phyloP scores from a whole-genome alignment of 2,797 vertebrate species.

The Staurois parvus region DNA sequence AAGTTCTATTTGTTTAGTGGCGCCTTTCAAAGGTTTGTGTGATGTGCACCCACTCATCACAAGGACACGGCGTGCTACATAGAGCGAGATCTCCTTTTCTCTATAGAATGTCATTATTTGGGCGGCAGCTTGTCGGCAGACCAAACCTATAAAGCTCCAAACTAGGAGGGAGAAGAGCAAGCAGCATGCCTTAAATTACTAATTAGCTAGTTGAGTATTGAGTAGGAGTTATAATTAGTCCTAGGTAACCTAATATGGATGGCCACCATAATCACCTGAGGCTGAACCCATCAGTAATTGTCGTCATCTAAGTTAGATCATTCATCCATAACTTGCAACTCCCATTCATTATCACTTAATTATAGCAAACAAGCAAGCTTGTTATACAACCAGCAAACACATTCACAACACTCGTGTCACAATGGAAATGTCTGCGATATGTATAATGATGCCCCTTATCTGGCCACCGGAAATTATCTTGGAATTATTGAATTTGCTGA shows the following conservation, averaged over 20 bases:
- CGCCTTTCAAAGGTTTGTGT: slow-evolving; percentile 27
- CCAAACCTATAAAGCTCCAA: slow-evolving; percentile 1
- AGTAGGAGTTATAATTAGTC: slow-evolving; percentile 56
- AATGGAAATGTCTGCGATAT: slow-evolving; percentile 40
- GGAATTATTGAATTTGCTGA: slow-evolving; percentile 45
- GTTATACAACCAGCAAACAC: slow-evolving; percentile 57
- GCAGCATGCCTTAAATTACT: slow-evolving; percentile 50
- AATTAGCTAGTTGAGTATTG: slow-evolving; percentile 52
- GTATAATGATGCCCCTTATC: slow-evolving; percentile 48
- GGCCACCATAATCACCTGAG: slow-evolving; percentile 57
- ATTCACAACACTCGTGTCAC: slow-evolving; percentile 43
- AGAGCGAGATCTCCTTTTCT: slow-evolving; percentile 18
- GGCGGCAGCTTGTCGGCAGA: slow-evolving; percentile 13
- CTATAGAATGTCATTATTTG: slow-evolving; percentile 39
- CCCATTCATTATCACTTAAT: slow-evolving; percentile 63
- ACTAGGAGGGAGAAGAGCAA: slow-evolving; percentile 12
- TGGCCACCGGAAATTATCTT: slow-evolving; percentile 48
- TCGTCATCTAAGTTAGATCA: slow-evolving; percentile 59
- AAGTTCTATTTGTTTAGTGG: slow-evolving; percentile 45
- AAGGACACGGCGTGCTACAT: slow-evolving; percentile 17
- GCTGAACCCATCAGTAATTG: slow-evolving; percentile 58
- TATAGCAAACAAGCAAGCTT: slow-evolving; percentile 61
- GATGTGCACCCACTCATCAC: slow-evolving; percentile 20
- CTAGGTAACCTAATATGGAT: slow-evolving; percentile 56
- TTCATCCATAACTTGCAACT: slow-evolving; percentile 55